Conservation (phyloP, 2,797 vertebrate genomes). For the Enoplosus armatus region DNA sequence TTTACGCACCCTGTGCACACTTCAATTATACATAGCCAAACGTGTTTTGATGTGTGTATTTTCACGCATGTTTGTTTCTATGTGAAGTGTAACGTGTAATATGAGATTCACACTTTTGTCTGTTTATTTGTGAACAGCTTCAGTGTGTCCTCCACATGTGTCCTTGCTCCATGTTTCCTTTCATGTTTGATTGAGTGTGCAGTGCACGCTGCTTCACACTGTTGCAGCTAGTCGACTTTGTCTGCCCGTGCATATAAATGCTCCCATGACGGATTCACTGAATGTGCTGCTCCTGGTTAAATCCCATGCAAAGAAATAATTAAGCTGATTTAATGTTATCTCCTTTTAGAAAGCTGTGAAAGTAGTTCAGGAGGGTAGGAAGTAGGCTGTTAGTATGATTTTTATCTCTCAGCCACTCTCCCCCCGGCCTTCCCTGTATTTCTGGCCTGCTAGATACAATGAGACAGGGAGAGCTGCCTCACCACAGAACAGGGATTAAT, state of each 20-base stretch:
- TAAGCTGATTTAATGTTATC: constrained; percentile 54
- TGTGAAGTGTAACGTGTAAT: constrained; percentile 1
- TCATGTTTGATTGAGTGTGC: constrained; percentile 23
- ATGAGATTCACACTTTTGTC: constrained; percentile 4
- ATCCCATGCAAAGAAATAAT: constrained; percentile 55
- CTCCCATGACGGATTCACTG: constrained; percentile 34
- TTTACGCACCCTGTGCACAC: constrained; percentile 30
- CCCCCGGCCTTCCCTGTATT: constrained; percentile 19
- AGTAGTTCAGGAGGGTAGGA: constrained; percentile 33
- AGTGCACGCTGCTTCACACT: neutral
- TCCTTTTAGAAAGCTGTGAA: constrained; percentile 32
- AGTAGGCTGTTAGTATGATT: constrained; percentile 42
- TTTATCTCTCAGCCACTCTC: constrained; percentile 42
- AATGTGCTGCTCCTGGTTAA: constrained; percentile 36
- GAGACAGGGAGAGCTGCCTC: constrained; percentile 51
- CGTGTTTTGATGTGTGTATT: constrained; percentile 23
- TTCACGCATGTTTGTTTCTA: constrained; percentile 28
- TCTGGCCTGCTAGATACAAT: constrained; percentile 47
- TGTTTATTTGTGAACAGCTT: constrained; percentile 5
- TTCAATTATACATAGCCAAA: constrained; percentile 29
- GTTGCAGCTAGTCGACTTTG: constrained; percentile 24
- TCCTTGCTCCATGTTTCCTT: constrained; percentile 27
- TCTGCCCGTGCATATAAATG: constrained; percentile 39
- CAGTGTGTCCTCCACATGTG: constrained; percentile 21
- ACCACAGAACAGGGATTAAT: constrained; percentile 66